Base-by-base conservation (phyloP, 2,888 invertebrate genomes). In the Tribolium freemani region DNA sequence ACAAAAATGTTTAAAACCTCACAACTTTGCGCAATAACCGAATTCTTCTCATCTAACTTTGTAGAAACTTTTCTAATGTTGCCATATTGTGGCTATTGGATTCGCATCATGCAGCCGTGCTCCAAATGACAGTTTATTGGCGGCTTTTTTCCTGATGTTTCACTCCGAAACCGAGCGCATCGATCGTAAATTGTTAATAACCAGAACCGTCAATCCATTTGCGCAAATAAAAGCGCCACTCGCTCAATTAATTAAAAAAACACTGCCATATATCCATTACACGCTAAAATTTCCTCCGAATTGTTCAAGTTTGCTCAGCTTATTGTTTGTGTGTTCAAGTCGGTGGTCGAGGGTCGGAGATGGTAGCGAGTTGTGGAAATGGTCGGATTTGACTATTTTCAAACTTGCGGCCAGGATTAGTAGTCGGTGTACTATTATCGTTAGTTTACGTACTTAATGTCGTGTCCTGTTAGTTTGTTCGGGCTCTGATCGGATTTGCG, bases 41-140 rank as follows among this genome's bases (percentile, higher is more conserved):
- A 74, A 76, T 75, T 75, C 67, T 76, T 75, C 73, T 73, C 72
- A 71, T 74, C 74, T 74, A 76, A 78, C 74, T 77, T 82, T 81
- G 84, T 83, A 69, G 70, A 78, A 80, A 79, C 76, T 85, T 85
- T 77, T 87, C 86, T 53, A 87, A 67, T 77, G 80, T 80, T 78
- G 75, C 77, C 78, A 79, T 78, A 79, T 80, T 79, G 78, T 69
- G 54, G 71, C 77, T 68, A 78, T 77, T 69, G 76, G 75, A 78
- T 75, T 76, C 78, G 72, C 76, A 77, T 79, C 75, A 68, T 72
- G 63, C 73, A 69, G 72, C 38, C 72, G 70, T 73, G 76, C 74
- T 76, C 74, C 69, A 69, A 76, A 79, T 76, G 73, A 56, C 67
- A 71, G 66, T 75, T 77, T 77, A 78, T 76, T 74, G 63, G 50